A percentile compares a stretch with the other conserved stretches of the same genome.
Conservation (phyloP, 2,797 vertebrate genomes). For the Protosalanx chinensis region DNA sequence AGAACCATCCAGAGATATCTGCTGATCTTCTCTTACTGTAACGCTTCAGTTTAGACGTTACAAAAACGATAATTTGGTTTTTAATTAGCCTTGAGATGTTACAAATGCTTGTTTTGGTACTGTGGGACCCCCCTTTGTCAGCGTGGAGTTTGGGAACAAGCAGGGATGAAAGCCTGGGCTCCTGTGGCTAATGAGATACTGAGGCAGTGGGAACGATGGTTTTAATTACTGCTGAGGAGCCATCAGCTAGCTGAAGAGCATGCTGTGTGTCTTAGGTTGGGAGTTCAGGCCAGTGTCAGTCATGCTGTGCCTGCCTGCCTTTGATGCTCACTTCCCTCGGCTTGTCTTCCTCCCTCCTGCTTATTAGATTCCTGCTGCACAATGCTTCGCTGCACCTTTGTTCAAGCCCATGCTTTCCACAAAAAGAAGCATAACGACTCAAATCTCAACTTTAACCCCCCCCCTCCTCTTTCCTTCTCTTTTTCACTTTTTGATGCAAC, state of each 20-base stretch:
- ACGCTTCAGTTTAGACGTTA: conserved; percentile 35
- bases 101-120: conserved; percentile 49
- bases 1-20: neutral
- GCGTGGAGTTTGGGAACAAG: conserved; percentile 77
- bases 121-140: conserved; percentile 49
- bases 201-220: conserved; percentile 91
- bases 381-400: conserved; percentile 71
- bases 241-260: conserved; percentile 77
- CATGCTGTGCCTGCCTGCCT: conserved; percentile 91
- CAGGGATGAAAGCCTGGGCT: conserved; percentile 86
- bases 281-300: conserved; percentile 93
- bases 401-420: conserved; percentile 58
- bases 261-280: conserved; percentile 86
- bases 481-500: conserved; percentile 54
- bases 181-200: conserved; percentile 95
- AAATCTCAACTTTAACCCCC: conserved; percentile 62
- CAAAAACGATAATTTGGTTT: conserved; percentile 35
- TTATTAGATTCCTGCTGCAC: conserved; percentile 41
- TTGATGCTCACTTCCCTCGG: conserved; percentile 92
- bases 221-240: conserved; percentile 97
- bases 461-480: conserved; percentile 3
- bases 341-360: conserved; percentile 60
- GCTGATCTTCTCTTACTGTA: conserved; percentile 37
- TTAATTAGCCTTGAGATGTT: conserved; percentile 45
- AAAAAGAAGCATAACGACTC: conserved; percentile 58